Base-by-base conservation (phyloP, 2,113 vertebrate species). In the Ariopsis seemanni region DNA sequence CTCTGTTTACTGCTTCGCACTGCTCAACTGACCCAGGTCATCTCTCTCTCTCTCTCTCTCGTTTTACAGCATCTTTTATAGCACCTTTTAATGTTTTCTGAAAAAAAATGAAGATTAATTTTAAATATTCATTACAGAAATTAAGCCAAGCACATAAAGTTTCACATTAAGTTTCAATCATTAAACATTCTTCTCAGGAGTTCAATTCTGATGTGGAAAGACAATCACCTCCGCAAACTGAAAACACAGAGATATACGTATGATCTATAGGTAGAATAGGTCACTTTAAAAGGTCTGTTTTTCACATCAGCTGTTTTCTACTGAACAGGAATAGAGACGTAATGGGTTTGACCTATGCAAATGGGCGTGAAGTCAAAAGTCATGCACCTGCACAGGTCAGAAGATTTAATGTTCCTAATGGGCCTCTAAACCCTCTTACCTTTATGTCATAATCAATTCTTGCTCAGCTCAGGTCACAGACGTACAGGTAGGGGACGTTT, bases 361-460 rank as follows among this genome's bases (percentile, higher is more conserved):
- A 95, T 92, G 69, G 90, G 84, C 82, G 58, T 86, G 89, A 93
- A 93, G 90, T 90, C 90, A 94, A 90, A 93, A 93, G 89, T 90
- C 72, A 85, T 74, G 89, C 95, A 95, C 93, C 94, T 95, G 94
- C 91, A 90, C 91, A 93, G 92, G 91, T 85, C 89, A 91, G 85
- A 52, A 87, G 85, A 90, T 90, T 91, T 92, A 93, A 91, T 94
- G 93, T 90, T 90, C 89, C 90, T 91, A 90, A 90, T 78, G 90
- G 94, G 72, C 87, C 81, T 89, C 85, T 65, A 90, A 93, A 92
- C 88, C 91, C 83, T 72, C 62, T 84, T 60, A 90, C 14, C 87
- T 92, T 82, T 57, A 92, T 88, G 89, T 90, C 90, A 82, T 60
- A 89, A 81, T 18, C 69, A 7, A 17, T 89, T 90, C 91, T 90